Conservation (phyloP, 2,797 vertebrate species). For the Bradypodion ventrale region DNA sequence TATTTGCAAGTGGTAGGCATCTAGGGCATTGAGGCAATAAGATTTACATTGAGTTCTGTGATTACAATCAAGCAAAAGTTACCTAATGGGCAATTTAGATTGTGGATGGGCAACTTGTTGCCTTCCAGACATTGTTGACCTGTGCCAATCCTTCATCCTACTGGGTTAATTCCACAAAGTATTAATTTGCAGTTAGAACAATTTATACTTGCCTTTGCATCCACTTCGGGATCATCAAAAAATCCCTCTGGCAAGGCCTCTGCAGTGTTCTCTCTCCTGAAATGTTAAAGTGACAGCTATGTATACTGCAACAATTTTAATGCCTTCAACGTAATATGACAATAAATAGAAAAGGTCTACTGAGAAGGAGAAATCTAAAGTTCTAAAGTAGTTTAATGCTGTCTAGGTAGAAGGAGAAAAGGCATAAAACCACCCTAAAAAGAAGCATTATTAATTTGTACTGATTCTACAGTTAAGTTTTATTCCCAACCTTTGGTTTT, state of each 20-base stretch:
- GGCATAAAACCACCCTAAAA: background rate
- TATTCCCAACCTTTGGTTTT: too few relatives aligned
- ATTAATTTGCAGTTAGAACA: background rate
- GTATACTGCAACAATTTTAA: background rate
- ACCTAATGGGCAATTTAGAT: background rate
- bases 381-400: background rate
- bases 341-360: background rate
- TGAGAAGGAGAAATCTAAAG: background rate
- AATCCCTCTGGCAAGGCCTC: slow-evolving; percentile 96
- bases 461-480: background rate
- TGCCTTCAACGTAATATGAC: background rate
- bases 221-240: slow-evolving; percentile 95
- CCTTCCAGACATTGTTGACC: too few relatives aligned
- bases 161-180: slow-evolving; percentile 18
- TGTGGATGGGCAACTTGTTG: too few relatives aligned
- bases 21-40: background rate
- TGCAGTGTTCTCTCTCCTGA: slow-evolving; percentile 85
- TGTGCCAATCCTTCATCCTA: too few relatives aligned
- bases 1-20: background rate
- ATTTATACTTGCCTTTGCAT: slow-evolving; percentile 81
- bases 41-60: background rate
- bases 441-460: background rate
- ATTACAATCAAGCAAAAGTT: background rate
- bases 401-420: background rate
- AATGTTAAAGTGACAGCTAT: slow-evolving; percentile 41